Evolutionary conservation across 2,113 vertebrate species (phyloP).

Genomic region (Anguilla japonica): DNA sequence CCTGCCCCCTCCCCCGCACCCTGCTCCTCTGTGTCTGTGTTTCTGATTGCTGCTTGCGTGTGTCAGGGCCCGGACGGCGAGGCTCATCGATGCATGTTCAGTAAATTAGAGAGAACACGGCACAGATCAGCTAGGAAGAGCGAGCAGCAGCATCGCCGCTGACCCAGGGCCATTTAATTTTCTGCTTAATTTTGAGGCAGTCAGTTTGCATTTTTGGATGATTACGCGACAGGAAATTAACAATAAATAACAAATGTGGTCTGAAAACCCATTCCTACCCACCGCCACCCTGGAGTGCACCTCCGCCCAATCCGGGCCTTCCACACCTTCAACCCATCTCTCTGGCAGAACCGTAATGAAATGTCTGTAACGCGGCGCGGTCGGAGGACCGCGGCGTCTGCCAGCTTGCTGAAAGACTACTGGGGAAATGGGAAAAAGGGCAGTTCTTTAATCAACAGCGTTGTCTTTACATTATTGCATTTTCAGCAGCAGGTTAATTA

Average conservation of each 20-base stretch:
- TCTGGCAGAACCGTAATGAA: constrained; percentile 83
- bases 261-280: constrained; percentile 62
- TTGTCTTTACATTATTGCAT: constrained; percentile 61
- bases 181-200: constrained; percentile 99
- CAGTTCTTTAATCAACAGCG: constrained; percentile 59
- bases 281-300: constrained; percentile 41
- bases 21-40: constrained; percentile 57
- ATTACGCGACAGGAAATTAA: constrained; percentile 99
- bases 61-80: constrained; percentile 80
- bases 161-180: constrained; percentile 99
- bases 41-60: constrained; percentile 82
- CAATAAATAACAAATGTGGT: constrained; percentile 99
- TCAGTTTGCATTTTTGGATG: constrained; percentile 99
- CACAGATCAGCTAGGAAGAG: constrained; percentile 90
- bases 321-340: constrained; percentile 24
- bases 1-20: constrained; percentile 38
- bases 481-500: constrained; percentile 66
- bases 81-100: constrained; percentile 98
- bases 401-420: constrained; percentile 77
- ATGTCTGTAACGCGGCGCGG: constrained; percentile 98
- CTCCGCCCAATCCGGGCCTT: constrained; percentile 40
- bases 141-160: constrained; percentile 83
- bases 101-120: constrained; percentile 99
- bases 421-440: constrained; percentile 69
- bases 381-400: constrained; percentile 84